These are phyloP conservation scores for Sphecodes monilicornis DNA, from an alignment of 2,888 invertebrate genomes.

Conservation along the genomic window DNA sequence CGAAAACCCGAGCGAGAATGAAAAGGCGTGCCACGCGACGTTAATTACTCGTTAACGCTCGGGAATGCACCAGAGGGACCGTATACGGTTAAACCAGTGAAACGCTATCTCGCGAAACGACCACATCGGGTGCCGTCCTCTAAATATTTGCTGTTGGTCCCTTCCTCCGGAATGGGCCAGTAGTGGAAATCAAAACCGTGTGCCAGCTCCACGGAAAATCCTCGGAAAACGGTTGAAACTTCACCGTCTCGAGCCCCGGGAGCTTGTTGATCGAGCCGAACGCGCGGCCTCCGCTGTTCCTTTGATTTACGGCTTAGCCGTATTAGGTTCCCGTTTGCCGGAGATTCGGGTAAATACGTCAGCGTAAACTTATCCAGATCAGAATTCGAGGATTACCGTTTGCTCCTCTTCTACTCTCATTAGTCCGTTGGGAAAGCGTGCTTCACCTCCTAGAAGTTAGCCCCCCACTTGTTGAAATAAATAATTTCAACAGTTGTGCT, in stretches of 20 bases:
- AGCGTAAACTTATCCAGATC: neutral
- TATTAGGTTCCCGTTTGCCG: neutral
- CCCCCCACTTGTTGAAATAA: too few relatives aligned
- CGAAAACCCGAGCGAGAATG: conserved; percentile 48
- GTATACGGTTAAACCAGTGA: conserved; percentile 12
- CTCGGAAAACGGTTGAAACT: neutral
- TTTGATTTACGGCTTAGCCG: conserved; percentile 12
- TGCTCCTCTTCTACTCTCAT: neutral
- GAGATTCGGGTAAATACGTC: neutral
- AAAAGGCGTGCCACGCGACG: conserved; percentile 64
- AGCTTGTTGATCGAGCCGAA: neutral
- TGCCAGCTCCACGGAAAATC: neutral
- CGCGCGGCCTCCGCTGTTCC: neutral
- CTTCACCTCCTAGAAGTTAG: too few relatives aligned
- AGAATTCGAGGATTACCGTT: conserved; percentile 5
- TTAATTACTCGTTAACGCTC: conserved; percentile 60
- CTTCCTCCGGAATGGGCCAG: neutral
- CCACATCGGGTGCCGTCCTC: neutral
- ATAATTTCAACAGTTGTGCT: too few relatives aligned
- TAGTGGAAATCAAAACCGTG: neutral
- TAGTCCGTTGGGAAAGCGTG: neutral
- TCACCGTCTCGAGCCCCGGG: neutral
- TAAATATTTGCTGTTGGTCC: conserved; percentile 29
- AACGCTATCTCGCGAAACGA: neutral
- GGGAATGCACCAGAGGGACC: neutral